Conservation (phyloP, 1,140 invertebrate genomes). For the Anastrepha ludens region DNA sequence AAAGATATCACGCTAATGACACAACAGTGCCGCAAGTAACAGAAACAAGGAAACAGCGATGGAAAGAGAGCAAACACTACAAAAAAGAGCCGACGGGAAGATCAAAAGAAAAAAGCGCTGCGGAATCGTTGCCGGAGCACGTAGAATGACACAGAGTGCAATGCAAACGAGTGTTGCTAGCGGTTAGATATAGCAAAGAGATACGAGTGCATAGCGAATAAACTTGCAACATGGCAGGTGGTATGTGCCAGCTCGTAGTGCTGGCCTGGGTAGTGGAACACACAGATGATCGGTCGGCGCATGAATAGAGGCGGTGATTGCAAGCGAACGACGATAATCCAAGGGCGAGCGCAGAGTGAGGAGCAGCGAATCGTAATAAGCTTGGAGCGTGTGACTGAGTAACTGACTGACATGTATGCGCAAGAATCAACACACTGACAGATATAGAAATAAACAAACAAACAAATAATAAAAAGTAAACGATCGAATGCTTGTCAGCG, state of each 20-base stretch:
- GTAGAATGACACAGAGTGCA: slow-evolving; percentile 41
- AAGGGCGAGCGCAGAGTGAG: neutral
- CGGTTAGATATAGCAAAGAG: neutral
- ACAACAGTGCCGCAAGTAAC: slow-evolving; percentile 41
- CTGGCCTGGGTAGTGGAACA: neutral
- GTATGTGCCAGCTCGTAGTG: neutral
- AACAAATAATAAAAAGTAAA: no score
- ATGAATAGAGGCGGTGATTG: slow-evolving; percentile 5
- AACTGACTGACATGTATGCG: slow-evolving; percentile 28
- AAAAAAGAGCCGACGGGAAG: slow-evolving; percentile 34
- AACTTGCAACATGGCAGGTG: slow-evolving; percentile 42
- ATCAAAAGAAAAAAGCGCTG: slow-evolving; percentile 26
- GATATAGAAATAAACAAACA: no score
- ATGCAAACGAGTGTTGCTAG: neutral
- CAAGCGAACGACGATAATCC: neutral
- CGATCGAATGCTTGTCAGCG: neutral
- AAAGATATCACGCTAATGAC: slow-evolving; percentile 50
- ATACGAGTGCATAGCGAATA: slow-evolving; percentile 4
- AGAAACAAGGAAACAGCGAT: slow-evolving; percentile 27
- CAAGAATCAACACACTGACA: neutral
- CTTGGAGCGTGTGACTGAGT: neutral
- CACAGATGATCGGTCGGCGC: slow-evolving; percentile 29
- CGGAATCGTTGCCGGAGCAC: neutral
- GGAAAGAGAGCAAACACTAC: slow-evolving; percentile 9
- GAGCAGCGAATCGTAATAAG: neutral